Percentiles rank a stretch among this genome's conserved stretches.
Evolutionary conservation across 2,797 vertebrate genomes (phyloP).

Genomic region (Callimico goeldii): DNA sequence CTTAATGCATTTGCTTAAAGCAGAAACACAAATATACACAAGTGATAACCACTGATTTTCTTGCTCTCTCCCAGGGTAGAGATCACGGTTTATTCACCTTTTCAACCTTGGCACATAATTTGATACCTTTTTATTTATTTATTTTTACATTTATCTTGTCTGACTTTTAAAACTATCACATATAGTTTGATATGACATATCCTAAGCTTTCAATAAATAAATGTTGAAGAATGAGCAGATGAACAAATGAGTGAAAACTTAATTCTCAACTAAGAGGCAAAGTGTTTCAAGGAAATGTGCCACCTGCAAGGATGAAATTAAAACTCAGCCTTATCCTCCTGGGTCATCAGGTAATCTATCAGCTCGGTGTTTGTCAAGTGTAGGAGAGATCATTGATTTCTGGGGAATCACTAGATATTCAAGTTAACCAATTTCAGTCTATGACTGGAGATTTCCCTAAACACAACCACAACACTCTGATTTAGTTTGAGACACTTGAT

Average conservation of each 20-base stretch:
- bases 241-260: background rate
- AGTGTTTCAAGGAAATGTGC: conserved; percentile 2
- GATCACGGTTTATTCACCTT: background rate
- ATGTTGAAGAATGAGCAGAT: background rate
- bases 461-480: conserved; percentile 20
- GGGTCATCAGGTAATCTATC: background rate
- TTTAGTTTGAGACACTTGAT: conserved; percentile 3
- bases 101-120: background rate
- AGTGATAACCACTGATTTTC: conserved; percentile 1
- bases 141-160: background rate
- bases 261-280: conserved; percentile 6
- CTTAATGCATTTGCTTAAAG: conserved; percentile 28
- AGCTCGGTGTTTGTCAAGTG: background rate
- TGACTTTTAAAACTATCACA: background rate
- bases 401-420: conserved; percentile 1
- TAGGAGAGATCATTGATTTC: background rate
- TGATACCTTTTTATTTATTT: background rate
- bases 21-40: background rate
- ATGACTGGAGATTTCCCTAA: background rate
- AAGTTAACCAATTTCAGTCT: conserved; percentile 15
- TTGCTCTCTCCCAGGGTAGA: background rate
- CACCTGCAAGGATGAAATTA: background rate
- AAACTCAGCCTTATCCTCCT: background rate
- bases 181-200: background rate
- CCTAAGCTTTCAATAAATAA: background rate